Percentiles rank a stretch among this genome's conserved stretches.
phyloP scores from a whole-genome alignment of 2,113 vertebrate genomes.

The Lagopus muta region DNA sequence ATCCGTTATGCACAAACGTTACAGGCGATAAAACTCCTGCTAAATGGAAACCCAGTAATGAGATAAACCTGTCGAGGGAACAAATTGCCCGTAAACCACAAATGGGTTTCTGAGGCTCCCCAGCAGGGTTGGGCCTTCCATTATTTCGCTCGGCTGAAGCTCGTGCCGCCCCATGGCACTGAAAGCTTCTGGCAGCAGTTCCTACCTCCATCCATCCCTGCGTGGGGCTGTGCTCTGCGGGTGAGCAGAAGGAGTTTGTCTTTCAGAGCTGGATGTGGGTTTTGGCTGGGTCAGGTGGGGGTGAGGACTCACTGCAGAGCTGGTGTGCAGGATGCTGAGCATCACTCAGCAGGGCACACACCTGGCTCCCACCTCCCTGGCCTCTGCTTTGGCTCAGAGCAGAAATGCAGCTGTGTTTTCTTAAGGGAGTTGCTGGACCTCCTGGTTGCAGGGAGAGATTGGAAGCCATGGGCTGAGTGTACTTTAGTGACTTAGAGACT shows the following conservation, averaged over 20 bases:
- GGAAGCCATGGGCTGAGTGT: neutral
- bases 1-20: neutral
- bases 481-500: neutral
- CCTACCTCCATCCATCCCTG: neutral
- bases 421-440: neutral
- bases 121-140: neutral
- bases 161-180: fast-evolving
- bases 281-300: neutral
- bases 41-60: neutral
- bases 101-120: neutral
- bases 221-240: too few species aligned
- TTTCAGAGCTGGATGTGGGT: neutral
- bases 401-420: neutral
- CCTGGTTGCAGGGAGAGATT: neutral
- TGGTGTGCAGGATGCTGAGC: too few species aligned
- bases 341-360: too few species aligned
- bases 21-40: neutral
- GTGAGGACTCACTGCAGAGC: neutral
- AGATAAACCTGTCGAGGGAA: neutral
- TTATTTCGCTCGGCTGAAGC: neutral
- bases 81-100: neutral
- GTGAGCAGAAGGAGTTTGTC: neutral
- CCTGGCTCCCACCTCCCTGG: neutral
- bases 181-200: neutral
- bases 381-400: neutral